Conservation (phyloP, 2,888 invertebrate species). For the Phyto melanocephala region DNA sequence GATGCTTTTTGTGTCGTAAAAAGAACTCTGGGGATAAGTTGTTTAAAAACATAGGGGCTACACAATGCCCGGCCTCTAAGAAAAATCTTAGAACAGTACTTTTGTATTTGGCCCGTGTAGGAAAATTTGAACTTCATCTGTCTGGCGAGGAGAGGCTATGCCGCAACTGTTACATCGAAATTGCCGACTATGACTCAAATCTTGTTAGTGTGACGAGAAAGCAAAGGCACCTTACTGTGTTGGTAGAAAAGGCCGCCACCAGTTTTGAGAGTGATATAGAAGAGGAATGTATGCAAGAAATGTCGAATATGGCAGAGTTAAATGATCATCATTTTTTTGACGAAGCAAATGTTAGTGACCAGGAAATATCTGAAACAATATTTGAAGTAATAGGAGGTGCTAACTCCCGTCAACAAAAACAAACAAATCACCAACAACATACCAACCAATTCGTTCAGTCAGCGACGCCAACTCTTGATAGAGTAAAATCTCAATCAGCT, state of each 20-base stretch:
- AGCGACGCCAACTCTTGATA: background rate
- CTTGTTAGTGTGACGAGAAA: slow-evolving; percentile 60
- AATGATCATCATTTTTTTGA: slow-evolving; percentile 65
- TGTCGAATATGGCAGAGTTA: slow-evolving; percentile 65
- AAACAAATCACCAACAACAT: background rate
- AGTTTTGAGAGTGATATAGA: slow-evolving; percentile 66
- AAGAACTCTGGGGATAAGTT: slow-evolving; percentile 39
- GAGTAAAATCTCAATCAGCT: background rate
- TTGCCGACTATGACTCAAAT: slow-evolving; percentile 63
- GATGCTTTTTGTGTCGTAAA: slow-evolving; percentile 65
- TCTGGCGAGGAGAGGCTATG: slow-evolving; percentile 59
- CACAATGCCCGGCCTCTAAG: slow-evolving; percentile 62
- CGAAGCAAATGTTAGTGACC: slow-evolving; percentile 64
- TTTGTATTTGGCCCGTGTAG: slow-evolving; percentile 58
- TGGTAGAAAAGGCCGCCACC: slow-evolving; percentile 65
- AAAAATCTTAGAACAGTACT: slow-evolving; percentile 64
- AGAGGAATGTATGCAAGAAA: slow-evolving; percentile 64
- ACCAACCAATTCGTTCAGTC: background rate
- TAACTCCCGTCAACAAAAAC: background rate
- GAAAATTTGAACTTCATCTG: slow-evolving; percentile 62
- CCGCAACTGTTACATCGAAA: slow-evolving; percentile 55
- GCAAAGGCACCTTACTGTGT: slow-evolving; percentile 63
- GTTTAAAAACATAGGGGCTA: slow-evolving; percentile 48
- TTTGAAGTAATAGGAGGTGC: slow-evolving; percentile 58
- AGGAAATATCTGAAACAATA: slow-evolving; percentile 66